Evolutionary conservation across 2,113 vertebrate genomes (phyloP).

Genomic region (Periophthalmus modestus): DNA sequence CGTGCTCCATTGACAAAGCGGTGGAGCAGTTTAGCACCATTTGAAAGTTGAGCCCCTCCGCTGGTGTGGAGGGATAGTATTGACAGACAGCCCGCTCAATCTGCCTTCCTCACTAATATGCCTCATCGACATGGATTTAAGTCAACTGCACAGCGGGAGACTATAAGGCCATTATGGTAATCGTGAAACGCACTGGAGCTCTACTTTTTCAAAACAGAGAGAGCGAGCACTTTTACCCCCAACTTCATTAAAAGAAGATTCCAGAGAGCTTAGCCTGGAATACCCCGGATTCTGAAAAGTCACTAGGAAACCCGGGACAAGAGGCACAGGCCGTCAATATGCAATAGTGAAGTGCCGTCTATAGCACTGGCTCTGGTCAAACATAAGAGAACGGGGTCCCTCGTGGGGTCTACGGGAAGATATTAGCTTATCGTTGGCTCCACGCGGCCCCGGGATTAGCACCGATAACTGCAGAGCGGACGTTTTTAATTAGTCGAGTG

Average conservation of each 20-base stretch:
- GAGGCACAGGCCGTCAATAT: neutral
- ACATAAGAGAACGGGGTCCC: conserved; percentile 45
- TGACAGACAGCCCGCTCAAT: conserved; percentile 20
- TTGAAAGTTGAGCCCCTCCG: neutral
- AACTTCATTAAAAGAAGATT: conserved; percentile 73
- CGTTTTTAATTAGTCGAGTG: conserved; percentile 17
- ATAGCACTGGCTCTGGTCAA: conserved; percentile 23
- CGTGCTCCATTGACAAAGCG: neutral
- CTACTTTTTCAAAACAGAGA: conserved; percentile 23
- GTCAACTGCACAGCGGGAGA: conserved; percentile 45
- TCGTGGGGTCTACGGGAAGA: conserved; percentile 28
- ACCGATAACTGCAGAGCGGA: conserved; percentile 17
- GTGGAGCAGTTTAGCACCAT: neutral
- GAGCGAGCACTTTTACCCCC: conserved; percentile 27
- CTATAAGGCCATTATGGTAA: conserved; percentile 40
- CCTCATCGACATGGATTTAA: conserved; percentile 51
- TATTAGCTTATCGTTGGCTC: conserved; percentile 18
- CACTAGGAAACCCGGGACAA: conserved; percentile 8
- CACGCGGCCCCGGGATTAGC: conserved; percentile 28
- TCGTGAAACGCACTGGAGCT: conserved; percentile 45
- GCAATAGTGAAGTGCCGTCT: conserved; percentile 2
- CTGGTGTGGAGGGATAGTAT: neutral
- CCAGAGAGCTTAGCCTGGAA: conserved; percentile 49
- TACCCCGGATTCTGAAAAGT: conserved; percentile 24
- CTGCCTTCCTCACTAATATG: conserved; percentile 25